Conservation (phyloP, 2,797 vertebrate species). For the Dermochelys coriacea region DNA sequence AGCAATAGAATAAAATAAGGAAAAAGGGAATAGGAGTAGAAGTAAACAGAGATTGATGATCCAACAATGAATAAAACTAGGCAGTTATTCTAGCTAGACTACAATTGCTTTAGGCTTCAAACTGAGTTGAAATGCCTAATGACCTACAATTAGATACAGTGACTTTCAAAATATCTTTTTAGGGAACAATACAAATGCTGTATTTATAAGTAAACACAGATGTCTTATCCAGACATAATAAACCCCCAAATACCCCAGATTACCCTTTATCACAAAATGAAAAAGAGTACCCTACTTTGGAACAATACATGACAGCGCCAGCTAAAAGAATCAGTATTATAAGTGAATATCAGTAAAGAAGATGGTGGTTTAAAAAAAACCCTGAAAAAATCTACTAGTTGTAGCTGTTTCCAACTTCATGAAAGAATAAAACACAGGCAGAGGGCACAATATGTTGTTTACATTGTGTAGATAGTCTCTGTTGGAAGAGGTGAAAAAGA, state of each 20-base stretch:
- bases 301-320: background rate
- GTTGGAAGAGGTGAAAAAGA: background rate
- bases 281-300: background rate
- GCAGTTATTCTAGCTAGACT: background rate
- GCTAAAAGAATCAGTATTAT: background rate
- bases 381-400: background rate
- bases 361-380: background rate
- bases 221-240: background rate
- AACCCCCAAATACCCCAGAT: fast-evolving
- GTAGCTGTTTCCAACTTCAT: background rate
- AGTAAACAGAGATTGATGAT: background rate
- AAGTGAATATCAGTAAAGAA: background rate
- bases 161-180: background rate
- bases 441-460: background rate
- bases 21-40: background rate
- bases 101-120: background rate
- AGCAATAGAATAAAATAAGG: background rate
- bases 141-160: background rate
- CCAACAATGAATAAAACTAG: background rate
- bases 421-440: constrained; percentile 8
- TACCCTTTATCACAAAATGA: background rate
- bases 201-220: background rate
- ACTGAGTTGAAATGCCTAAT: background rate
- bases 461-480: background rate
- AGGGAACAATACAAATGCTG: background rate